Evolutionary conservation across 2,113 vertebrate species (phyloP), one percentile per base, ranked within the genome.

Genomic region (Pachycephala philippinensis): DNA sequence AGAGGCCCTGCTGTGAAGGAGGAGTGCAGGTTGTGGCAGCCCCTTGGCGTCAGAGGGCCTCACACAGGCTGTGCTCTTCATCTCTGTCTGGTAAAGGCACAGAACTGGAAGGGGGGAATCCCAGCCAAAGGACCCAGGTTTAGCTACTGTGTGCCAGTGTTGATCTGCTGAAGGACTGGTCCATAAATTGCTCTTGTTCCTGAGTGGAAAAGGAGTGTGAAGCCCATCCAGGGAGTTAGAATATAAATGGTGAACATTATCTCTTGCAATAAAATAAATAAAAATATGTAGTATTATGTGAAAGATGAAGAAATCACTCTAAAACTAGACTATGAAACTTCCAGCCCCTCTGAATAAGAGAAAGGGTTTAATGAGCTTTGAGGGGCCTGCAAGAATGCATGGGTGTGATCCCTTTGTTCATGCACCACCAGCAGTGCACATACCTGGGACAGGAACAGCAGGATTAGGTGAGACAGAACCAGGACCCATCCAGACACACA

Each of bases 401-500:
- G 1, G 64, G 11, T 49, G 22, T 27, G 80, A 74, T 37, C 47
- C 21, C n/a, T 69, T 49, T 21, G 0, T 42, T 72, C 40, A 49
- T 6, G 18, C 45, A 86, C 49, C 53, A 65, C 18, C 13, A 68
- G 45, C 26, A 89, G 30, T 21, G 37, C 28, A 44, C 3, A 1
- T 27, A 31, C 5, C 31, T 68, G 37, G n/a, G 52, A 40, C 21
- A 33, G 39, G 57, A 80, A 56, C 42, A 52, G 24, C 70, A 75
- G 45, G 21, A 13, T 39, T n/a, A 50, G 47, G 27, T 0, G 4
- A 54, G 27, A 53, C 12, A 66, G 52, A 82, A 45, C 30, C 44
- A 77, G 69, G 76, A 49, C 14, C 19, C 10, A 2, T 24, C 7
- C 0, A 0, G 47, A 66, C 28, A 59, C 18, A 2, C 14, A 27